Conservation (phyloP, 1,140 invertebrate genomes). For the Ceratina australensis region DNA sequence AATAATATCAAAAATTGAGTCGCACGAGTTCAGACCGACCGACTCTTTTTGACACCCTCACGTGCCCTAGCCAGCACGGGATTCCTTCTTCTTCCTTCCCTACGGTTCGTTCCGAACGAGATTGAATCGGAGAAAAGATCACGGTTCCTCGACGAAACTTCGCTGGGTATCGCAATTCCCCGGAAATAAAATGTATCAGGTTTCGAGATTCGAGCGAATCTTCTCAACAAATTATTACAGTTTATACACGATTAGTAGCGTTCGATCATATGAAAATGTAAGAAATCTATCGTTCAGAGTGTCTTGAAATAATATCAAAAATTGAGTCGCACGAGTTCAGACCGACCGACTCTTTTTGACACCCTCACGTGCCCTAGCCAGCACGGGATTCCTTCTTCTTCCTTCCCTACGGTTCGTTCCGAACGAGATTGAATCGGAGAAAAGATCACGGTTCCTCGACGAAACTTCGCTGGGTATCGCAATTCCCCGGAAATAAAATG, state of each 20-base stretch:
- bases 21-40: background rate
- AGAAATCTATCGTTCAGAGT: too few species aligned
- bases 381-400: conserved; percentile 22
- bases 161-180: background rate
- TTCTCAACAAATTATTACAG: background rate
- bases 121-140: conserved; percentile 6
- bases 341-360: conserved; percentile 59
- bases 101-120: background rate
- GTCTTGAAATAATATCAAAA: background rate
- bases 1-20: background rate
- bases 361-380: conserved; percentile 52
- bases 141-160: background rate
- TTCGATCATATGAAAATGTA: too few species aligned
- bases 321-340: background rate
- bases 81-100: conserved; percentile 23
- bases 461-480: background rate
- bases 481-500: too few species aligned
- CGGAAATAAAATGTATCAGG: too few species aligned
- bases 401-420: background rate
- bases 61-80: conserved; percentile 38
- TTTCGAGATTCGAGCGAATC: too few species aligned
- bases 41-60: conserved; percentile 58
- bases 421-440: conserved; percentile 5
- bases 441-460: background rate
- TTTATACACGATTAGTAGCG: too few species aligned